Conservation (phyloP, 2,888 invertebrate species). For the Drosophila neotestacea region DNA sequence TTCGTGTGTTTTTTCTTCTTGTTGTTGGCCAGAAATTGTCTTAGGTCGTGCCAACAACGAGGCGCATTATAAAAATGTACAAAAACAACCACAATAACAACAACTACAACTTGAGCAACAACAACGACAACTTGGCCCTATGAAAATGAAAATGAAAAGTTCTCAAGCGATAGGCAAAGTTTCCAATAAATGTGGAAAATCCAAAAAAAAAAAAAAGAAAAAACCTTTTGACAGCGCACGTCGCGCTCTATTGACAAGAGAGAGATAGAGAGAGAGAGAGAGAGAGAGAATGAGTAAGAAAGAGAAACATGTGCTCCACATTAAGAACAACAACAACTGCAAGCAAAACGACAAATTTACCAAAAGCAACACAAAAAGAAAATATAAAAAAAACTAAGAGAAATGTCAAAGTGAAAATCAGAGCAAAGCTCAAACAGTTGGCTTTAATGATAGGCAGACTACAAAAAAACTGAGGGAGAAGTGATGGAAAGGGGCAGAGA, state of each 20-base stretch:
- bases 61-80: constrained; percentile 69
- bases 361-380: constrained; percentile 28
- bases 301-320: constrained; percentile 51
- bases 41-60: constrained; percentile 75
- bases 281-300: background rate
- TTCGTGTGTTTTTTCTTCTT: constrained; percentile 16
- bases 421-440: constrained; percentile 47
- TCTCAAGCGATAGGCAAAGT: constrained; percentile 56
- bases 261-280: background rate
- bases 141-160: constrained; percentile 73
- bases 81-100: constrained; percentile 23
- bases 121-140: constrained; percentile 34
- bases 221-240: constrained; percentile 67
- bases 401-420: constrained; percentile 59
- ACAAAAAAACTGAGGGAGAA: background rate
- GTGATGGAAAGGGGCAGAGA: background rate
- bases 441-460: constrained; percentile 18
- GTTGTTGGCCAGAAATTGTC: constrained; percentile 69
- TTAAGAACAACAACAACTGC: constrained; percentile 37
- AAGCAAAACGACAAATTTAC: constrained; percentile 40
- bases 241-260: constrained; percentile 35
- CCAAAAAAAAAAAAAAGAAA: background rate
- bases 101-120: constrained; percentile 20
- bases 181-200: constrained; percentile 43
- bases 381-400: constrained; percentile 43